A percentile compares a stretch with the other conserved stretches of the same genome.
Evolutionary conservation across 1,140 invertebrate genomes (phyloP).

Genomic region (Conopomorpha cramerella): DNA sequence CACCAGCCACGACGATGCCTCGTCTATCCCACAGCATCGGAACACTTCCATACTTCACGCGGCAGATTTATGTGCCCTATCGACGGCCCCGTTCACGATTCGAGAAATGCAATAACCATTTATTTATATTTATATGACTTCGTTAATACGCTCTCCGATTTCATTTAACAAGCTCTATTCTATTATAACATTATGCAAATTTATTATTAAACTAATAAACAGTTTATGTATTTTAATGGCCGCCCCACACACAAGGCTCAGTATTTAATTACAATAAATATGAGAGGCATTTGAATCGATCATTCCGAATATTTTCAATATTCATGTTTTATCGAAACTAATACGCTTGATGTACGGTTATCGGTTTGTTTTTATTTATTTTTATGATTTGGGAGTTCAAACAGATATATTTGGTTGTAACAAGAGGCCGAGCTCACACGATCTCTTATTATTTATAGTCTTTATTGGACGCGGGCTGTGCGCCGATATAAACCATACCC

Average conservation of each 20-base stretch:
- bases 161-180: too few species aligned
- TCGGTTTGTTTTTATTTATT: conserved; percentile 33
- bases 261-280: conserved; percentile 50
- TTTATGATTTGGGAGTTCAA: conserved; percentile 14
- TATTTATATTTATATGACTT: too few species aligned
- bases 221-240: conserved; percentile 41
- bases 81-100: too few species aligned
- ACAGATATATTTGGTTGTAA: conserved; percentile 36
- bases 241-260: conserved; percentile 19
- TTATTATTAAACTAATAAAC: conserved; percentile 51
- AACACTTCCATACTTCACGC: too few species aligned
- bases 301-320: conserved; percentile 33
- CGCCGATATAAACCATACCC: conserved; percentile 30
- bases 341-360: conserved; percentile 55
- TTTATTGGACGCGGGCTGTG: conserved; percentile 36
- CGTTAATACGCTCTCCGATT: too few species aligned
- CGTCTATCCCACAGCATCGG: too few species aligned
- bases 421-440: conserved; percentile 32
- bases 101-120: too few species aligned
- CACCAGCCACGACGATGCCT: too few species aligned
- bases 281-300: conserved; percentile 47
- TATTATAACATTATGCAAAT: conserved; percentile 59
- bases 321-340: conserved; percentile 44
- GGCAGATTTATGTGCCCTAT: too few species aligned
- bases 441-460: conserved; percentile 38